phyloP scores from a whole-genome alignment of 2,797 vertebrate species.

The Sebastes steindachneri region DNA sequence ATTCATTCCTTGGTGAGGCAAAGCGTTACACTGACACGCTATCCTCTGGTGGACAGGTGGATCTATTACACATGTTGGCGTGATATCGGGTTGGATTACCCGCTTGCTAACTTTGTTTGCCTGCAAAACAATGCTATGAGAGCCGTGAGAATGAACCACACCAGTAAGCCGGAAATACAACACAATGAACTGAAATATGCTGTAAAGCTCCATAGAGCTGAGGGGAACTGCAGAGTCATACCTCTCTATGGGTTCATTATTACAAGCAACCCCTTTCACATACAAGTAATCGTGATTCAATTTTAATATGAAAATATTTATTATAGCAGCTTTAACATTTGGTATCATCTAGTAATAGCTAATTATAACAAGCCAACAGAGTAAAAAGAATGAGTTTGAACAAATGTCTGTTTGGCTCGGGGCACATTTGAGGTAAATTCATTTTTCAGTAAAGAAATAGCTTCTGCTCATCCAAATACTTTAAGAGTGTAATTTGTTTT shows the following conservation, averaged over 20 bases:
- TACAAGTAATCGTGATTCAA: neutral
- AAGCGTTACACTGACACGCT: too few relatives aligned
- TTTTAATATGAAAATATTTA: neutral
- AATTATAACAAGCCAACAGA: neutral
- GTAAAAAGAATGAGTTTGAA: neutral
- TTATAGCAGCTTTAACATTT: neutral
- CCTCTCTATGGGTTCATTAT: neutral
- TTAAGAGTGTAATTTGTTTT: neutral
- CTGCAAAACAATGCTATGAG: neutral
- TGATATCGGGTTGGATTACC: too few relatives aligned
- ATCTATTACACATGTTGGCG: too few relatives aligned
- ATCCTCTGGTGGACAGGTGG: too few relatives aligned
- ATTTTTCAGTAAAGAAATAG: neutral
- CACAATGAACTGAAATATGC: neutral
- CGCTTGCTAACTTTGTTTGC: neutral
- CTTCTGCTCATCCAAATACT: neutral
- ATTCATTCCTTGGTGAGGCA: too few relatives aligned
- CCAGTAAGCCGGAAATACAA: neutral
- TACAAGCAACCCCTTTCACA: neutral
- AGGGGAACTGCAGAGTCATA: neutral
- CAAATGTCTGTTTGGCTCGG: neutral
- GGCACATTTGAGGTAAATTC: neutral
- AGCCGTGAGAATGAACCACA: neutral
- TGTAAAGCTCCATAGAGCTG: neutral
- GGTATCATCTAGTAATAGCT: neutral